A percentile compares a stretch with the other conserved stretches of the same genome.
These are phyloP conservation scores for Atta texana DNA, from an alignment of 1,140 invertebrate species.

Conservation along the genomic window DNA sequence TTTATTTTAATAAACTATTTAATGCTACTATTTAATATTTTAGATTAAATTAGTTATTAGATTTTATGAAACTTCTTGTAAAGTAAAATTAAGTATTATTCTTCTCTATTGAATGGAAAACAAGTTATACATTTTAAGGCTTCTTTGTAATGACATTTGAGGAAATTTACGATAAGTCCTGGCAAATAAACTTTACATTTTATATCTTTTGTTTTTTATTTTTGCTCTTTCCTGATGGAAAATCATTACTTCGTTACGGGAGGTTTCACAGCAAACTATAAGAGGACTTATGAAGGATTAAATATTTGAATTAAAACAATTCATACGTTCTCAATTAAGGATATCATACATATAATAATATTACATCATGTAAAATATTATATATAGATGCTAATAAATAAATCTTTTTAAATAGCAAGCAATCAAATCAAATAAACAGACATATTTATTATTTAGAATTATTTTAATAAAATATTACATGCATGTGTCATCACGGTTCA, in stretches of 20 bases:
- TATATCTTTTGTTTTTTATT: not conserved
- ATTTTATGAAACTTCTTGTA: not conserved
- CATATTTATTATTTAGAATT: not conserved
- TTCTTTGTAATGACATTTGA: not conserved
- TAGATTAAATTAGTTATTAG: not conserved
- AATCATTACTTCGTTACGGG: not conserved
- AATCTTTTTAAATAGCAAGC: not conserved
- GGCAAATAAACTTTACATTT: not conserved
- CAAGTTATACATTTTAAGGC: not conserved
- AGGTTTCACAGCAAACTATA: not conserved
- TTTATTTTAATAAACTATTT: not conserved
- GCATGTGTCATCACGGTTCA: not conserved
- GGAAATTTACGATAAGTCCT: not conserved
- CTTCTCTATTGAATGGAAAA: not conserved
- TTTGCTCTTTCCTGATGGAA: not conserved
- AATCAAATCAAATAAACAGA: not conserved
- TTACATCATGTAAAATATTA: not conserved
- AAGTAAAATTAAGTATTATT: not conserved
- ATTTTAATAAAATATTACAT: not conserved
- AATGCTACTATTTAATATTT: not conserved
- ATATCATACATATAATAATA: conserved; percentile 1
- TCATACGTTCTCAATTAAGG: not conserved
- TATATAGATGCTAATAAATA: not conserved
- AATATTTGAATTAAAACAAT: not conserved
- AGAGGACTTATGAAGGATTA: not conserved